These are phyloP conservation scores for Macropis europaea DNA, from an alignment of 2,888 invertebrate genomes.

Conservation along the genomic window DNA sequence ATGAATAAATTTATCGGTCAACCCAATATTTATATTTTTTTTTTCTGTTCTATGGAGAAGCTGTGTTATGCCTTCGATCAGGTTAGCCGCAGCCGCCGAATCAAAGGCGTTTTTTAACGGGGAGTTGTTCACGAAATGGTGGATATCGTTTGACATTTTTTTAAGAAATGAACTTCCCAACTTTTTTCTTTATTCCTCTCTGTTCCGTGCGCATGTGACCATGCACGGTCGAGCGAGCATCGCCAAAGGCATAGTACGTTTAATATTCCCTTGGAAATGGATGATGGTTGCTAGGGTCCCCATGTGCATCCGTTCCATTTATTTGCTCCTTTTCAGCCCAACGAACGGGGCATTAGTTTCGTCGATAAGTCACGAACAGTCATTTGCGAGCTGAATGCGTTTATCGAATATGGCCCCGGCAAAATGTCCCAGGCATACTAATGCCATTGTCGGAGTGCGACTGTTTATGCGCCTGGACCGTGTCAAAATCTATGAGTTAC, in stretches of 20 bases:
- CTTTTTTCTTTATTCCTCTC: neutral
- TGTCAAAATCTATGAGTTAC: no score
- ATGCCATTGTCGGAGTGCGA: no score
- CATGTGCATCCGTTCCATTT: slow-evolving; percentile 34
- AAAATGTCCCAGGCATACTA: no score
- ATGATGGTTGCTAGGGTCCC: slow-evolving; percentile 26
- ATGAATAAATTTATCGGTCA: no score
- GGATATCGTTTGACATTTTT: slow-evolving; percentile 4
- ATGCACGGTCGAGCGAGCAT: slow-evolving; percentile 19
- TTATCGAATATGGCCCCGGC: neutral
- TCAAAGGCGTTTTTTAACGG: no score
- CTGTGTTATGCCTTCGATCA: no score
- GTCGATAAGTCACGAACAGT: slow-evolving; percentile 31
- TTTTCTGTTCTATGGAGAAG: no score
- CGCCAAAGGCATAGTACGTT: slow-evolving; percentile 12
- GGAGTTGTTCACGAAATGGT: no score
- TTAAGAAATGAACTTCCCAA: slow-evolving; percentile 25
- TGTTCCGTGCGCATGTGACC: neutral
- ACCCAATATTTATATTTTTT: no score
- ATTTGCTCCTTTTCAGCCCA: slow-evolving; percentile 23
- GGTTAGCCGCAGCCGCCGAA: no score
- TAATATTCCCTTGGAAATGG: slow-evolving; percentile 41
- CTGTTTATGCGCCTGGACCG: no score
- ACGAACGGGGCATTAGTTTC: slow-evolving; percentile 18
- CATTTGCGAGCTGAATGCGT: neutral